phyloP scores from a whole-genome alignment of 1,140 invertebrate species.

The Babylonia areolata region DNA sequence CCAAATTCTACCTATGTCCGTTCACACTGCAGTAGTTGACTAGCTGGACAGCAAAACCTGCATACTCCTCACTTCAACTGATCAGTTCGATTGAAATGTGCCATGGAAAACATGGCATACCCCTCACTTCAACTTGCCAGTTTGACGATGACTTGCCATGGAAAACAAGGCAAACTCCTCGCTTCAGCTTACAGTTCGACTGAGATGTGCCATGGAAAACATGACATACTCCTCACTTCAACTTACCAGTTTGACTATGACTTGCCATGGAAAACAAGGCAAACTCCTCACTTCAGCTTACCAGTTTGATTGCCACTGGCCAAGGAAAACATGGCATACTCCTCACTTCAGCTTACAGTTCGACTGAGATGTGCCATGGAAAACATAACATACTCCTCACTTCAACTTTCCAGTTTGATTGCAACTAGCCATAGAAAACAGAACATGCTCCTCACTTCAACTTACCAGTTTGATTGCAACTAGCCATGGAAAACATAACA shows the following conservation, averaged over 20 bases:
- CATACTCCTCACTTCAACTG: too few relatives aligned
- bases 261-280: conserved; percentile 99
- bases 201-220: conserved; percentile 97
- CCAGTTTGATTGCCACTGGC: conserved; percentile 93
- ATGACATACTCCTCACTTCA: too few relatives aligned
- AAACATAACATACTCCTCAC: too few relatives aligned
- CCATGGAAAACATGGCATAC: conserved; percentile 99
- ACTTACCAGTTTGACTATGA: conserved; percentile 89
- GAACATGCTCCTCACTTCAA: too few relatives aligned
- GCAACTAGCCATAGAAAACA: too few relatives aligned
- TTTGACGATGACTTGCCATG: conserved; percentile 96
- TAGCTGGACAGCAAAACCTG: conserved; percentile 99
- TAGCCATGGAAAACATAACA: too few relatives aligned
- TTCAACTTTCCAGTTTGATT: too few relatives aligned
- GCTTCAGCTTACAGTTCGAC: conserved; percentile 85
- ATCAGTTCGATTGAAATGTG: conserved; percentile 92
- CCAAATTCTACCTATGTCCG: too few relatives aligned
- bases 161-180: conserved; percentile 99
- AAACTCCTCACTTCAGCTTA: too few relatives aligned
- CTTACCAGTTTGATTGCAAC: too few relatives aligned
- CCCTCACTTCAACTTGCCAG: too few relatives aligned
- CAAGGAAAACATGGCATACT: conserved; percentile 99
- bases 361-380: conserved; percentile 97
- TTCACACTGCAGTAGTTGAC: too few relatives aligned
- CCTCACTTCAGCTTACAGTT: conserved; percentile 82